These are phyloP conservation scores for Hemibagrus wyckioides DNA, from an alignment of 2,113 vertebrate genomes.

Conservation along the genomic window DNA sequence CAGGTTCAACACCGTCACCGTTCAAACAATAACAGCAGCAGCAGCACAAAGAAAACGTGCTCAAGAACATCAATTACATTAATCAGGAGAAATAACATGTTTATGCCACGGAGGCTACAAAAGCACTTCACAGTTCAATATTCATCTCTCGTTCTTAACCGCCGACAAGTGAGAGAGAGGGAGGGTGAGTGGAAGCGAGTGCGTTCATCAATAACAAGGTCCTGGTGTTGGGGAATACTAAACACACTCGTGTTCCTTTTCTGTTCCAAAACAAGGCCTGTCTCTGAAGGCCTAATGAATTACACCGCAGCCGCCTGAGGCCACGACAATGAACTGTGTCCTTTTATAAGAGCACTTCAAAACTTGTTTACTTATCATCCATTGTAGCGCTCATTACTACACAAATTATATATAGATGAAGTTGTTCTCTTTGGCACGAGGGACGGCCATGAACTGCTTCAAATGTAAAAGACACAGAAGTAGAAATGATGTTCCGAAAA, in stretches of 20 bases:
- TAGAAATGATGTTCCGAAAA: not conserved
- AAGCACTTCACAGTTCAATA: slow-evolving; percentile 30
- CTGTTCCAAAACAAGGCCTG: not conserved
- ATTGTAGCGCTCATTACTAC: slow-evolving; percentile 36
- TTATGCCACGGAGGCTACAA: slow-evolving; percentile 10
- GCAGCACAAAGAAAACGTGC: not conserved
- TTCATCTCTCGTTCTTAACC: slow-evolving; percentile 37
- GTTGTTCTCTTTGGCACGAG: not conserved
- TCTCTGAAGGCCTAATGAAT: slow-evolving; percentile 46
- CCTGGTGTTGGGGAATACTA: slow-evolving; percentile 45
- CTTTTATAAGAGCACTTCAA: slow-evolving; percentile 35
- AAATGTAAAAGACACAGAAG: not conserved
- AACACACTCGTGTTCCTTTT: slow-evolving; percentile 45
- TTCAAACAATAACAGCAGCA: not conserved
- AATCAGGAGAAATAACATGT: slow-evolving; percentile 25
- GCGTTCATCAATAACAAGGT: slow-evolving; percentile 46
- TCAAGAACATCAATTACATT: slow-evolving; percentile 14
- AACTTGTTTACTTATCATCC: slow-evolving; percentile 46
- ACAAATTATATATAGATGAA: slow-evolving; percentile 38
- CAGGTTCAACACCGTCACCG: not conserved
- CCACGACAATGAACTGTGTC: slow-evolving; percentile 17
- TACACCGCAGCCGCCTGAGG: not conserved
- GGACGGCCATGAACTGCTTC: not conserved
- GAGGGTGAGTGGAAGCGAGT: not conserved
- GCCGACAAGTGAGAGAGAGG: not conserved